Conservation (phyloP, 1,140 invertebrate species). For the Tetramorium alpestre region DNA sequence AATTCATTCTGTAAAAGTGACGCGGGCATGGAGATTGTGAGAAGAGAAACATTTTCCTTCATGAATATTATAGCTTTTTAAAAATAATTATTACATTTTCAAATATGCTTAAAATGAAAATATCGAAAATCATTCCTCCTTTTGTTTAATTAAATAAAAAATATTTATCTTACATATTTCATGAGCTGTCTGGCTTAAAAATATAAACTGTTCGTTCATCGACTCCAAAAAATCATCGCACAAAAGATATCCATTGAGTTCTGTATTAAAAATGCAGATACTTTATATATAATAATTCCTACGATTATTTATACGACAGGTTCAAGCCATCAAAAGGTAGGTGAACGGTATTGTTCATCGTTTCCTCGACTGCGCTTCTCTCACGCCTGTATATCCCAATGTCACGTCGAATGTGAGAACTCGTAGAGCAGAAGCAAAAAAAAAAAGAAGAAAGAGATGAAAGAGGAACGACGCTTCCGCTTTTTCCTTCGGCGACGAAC, state of each 20-base stretch:
- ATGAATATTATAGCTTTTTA: background rate
- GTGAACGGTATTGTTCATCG: slow-evolving; percentile 25
- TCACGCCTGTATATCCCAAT: slow-evolving; percentile 35
- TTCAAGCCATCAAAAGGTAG: slow-evolving; percentile 15
- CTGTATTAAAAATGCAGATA: background rate
- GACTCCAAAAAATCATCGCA: background rate
- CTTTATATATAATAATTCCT: background rate
- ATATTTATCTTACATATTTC: background rate
- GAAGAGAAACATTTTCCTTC: background rate
- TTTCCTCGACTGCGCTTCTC: slow-evolving; percentile 33
- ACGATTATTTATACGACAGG: background rate
- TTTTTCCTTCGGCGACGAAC: background rate
- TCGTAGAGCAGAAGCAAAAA: background rate
- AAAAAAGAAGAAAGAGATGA: background rate
- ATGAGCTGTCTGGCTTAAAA: slow-evolving; percentile 10
- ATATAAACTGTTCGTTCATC: background rate
- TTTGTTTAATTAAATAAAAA: background rate
- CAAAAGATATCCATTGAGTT: background rate
- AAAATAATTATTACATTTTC: background rate
- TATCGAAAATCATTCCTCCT: background rate
- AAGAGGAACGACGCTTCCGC: background rate
- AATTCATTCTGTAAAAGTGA: background rate
- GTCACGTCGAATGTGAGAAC: slow-evolving; percentile 32
- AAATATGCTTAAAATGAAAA: background rate
- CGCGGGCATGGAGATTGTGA: background rate